Conservation (phyloP, 1,140 invertebrate species). For the Artemia franciscana region DNA sequence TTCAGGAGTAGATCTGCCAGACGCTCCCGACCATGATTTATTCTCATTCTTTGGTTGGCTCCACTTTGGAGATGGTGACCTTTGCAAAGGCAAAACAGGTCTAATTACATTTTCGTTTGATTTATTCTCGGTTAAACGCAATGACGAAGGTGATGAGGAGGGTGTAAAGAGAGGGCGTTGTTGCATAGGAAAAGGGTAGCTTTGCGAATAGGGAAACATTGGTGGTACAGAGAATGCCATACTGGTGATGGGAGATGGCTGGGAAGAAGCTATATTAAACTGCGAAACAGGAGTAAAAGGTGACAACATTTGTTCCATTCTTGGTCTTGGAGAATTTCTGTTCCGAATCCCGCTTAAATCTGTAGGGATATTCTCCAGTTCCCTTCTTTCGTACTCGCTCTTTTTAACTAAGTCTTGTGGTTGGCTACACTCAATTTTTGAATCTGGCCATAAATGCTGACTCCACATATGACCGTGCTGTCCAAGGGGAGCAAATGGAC, state of each 20-base stretch:
- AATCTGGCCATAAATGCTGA: background rate
- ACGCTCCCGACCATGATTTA: slow-evolving; percentile 10
- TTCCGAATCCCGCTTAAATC: background rate
- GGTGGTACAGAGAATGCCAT: background rate
- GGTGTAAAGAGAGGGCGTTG: slow-evolving; percentile 18
- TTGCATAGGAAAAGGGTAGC: slow-evolving; percentile 17
- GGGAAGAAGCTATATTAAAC: background rate
- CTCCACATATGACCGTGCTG: background rate
- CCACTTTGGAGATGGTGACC: background rate
- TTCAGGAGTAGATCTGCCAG: slow-evolving; percentile 20
- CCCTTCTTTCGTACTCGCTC: background rate
- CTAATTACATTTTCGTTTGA: slow-evolving; percentile 5
- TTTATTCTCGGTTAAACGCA: slow-evolving; percentile 19
- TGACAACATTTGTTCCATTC: background rate
- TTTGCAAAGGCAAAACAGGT: background rate
- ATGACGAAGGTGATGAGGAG: slow-evolving; percentile 26
- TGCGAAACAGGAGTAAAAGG: background rate
- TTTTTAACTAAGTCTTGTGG: background rate
- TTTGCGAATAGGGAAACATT: background rate
- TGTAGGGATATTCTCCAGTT: background rate
- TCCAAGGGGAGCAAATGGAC: background rate
- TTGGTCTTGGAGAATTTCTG: background rate
- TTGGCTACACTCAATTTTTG: background rate
- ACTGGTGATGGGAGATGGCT: background rate
- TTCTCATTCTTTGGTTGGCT: slow-evolving; percentile 1